Base-by-base conservation (phyloP, 2,797 vertebrate genomes). In the Sebastes umbrosus region DNA sequence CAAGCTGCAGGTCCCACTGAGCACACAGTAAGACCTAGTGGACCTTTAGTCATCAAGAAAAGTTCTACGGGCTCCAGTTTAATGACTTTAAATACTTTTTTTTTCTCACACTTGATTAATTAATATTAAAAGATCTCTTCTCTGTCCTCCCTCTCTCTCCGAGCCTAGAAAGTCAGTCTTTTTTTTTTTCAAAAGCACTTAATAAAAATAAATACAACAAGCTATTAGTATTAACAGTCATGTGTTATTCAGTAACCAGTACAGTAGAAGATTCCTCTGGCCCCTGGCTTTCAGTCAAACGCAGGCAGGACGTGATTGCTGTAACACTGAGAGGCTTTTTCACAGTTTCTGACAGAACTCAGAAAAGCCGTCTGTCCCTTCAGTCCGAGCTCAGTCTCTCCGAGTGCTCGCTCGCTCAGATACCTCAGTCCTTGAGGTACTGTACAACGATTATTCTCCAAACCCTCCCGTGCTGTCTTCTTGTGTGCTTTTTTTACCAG, bases 161-260 rank as follows among this genome's bases (percentile, higher is more conserved):
- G 80, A 96, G 94, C 96, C 95, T 95, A 95, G 90, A 96, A 96
- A 95, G 96, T 96, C 93, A 95, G 96, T 97, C 90, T 93, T 79
- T 96, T 72, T 65, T 88, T 95, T 96, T 95, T 96, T 95, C 96
- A 96, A 97, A 96, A 97, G 94, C 96, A 96, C 95, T 96, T 96
- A 90, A 95, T 95, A 95, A 97, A 98, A 99, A 99, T 99, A 99
- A 99, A 99, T 99, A 99, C 98, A 95, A 97, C 95, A 95, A 96
- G 97, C 97, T 99, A 98, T 96, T 99, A 97, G 95, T 95, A 95
- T 97, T 97, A 99, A 97, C 96, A 97, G 97, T 99, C 97, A 97
- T 92, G 80, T 96, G 97, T 97, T 97, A 97, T 97, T 98, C 93
- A 96, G 95, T 98, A 96, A 97, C 97, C 97, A 96, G 96, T 97